Evolutionary conservation across 1,140 invertebrate species (phyloP).

Genomic region (Drosophila albomicans): DNA sequence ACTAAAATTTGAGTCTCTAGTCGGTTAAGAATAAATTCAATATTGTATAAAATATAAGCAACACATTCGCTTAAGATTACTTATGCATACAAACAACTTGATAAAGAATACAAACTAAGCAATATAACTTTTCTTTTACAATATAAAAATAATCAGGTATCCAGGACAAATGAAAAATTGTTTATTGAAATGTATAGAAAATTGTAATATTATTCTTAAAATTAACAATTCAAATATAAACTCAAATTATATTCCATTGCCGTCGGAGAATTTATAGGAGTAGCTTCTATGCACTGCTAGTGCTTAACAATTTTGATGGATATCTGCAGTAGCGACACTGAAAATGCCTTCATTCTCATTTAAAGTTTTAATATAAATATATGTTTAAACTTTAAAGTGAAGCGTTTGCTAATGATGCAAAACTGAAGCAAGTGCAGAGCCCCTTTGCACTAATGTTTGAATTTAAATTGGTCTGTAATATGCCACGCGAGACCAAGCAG

Average conservation of each 20-base stretch:
- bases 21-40: no score
- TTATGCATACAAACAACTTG: no score
- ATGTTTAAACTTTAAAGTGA: constrained; percentile 11
- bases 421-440: constrained; percentile 47
- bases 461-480: constrained; percentile 78
- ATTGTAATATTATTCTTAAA: no score
- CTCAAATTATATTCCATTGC: neutral
- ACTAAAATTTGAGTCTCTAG: no score
- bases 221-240: no score
- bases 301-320: neutral
- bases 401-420: constrained; percentile 61
- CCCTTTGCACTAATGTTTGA: constrained; percentile 61
- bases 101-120: no score
- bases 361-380: neutral
- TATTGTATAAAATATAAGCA: no score
- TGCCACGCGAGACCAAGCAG: constrained; percentile 56
- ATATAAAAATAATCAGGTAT: no score
- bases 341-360: neutral
- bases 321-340: neutral
- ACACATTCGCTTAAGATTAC: no score
- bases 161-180: no score
- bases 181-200: no score
- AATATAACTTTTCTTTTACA: no score
- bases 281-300: neutral
- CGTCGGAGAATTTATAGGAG: constrained; percentile 1